phyloP scores from a whole-genome alignment of 2,888 invertebrate genomes.

The Volucella zonaria region DNA sequence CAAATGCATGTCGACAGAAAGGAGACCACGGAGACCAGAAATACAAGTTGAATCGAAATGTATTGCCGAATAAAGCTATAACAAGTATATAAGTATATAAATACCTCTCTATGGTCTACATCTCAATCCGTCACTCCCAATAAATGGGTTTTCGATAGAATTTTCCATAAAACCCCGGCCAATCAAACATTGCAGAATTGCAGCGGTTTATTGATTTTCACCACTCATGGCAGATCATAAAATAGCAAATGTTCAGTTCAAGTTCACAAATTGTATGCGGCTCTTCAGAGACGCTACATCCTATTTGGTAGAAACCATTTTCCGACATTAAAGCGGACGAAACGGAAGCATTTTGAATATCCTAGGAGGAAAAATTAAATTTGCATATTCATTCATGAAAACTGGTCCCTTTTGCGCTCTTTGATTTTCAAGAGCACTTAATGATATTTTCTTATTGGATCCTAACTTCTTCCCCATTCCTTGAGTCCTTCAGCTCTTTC shows the following conservation, averaged over 20 bases:
- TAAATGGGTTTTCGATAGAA: not conserved
- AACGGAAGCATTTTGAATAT: conserved; percentile 1
- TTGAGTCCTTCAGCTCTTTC: conserved; percentile 36
- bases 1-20: no score
- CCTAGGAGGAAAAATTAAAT: not conserved
- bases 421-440: conserved; percentile 30
- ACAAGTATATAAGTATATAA: no score
- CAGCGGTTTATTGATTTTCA: conserved; percentile 54
- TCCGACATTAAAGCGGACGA: not conserved
- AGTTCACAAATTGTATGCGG: conserved; percentile 34
- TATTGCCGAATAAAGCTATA: not conserved
- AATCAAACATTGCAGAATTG: conserved; percentile 16
- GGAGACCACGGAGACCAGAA: no score
- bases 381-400: conserved; percentile 64
- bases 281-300: not conserved
- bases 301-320: not conserved
- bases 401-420: conserved; percentile 45
- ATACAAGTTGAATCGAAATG: no score
- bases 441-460: conserved; percentile 11
- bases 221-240: conserved; percentile 29
- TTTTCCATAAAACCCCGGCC: not conserved
- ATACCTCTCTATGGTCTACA: not conserved
- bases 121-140: not conserved
- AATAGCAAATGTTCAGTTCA: conserved; percentile 39
- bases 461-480: not conserved